Evolutionary conservation across 2,797 vertebrate species (phyloP), one percentile per base, ranked within the genome.

Genomic region (Buphagus erythrorhynchus): DNA sequence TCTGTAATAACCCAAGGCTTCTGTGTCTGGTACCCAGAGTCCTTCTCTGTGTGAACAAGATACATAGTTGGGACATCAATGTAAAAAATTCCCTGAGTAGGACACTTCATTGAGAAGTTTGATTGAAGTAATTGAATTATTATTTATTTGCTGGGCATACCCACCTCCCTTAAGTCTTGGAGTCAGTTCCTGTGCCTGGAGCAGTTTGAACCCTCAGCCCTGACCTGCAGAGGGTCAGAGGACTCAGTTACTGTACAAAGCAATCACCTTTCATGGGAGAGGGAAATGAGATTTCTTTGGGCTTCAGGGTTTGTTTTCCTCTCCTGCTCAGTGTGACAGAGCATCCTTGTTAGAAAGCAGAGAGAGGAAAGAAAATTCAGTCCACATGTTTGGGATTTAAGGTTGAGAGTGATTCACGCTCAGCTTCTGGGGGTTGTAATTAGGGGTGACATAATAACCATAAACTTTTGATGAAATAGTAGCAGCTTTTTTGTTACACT

Each of bases 401-500:
- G 91, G 66, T 93, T 92, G 93, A 76, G 95, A 87, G 84, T 96
- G 95, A 97, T 95, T 97, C 97, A 96, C 24, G 9, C 93, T 90
- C 85, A 94, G 90, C 92, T 97, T 96, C 96, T 96, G 95, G 92
- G 87, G 95, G 88, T 88, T 97, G 92, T 97, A 97, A 96, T 95
- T 95, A 95, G 86, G 95, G 95, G 95, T 97, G 97, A 97, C 79
- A 93, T 97, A 97, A 97, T 96, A 88, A 96, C 91, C 90, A 95
- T 95, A 96, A 94, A 95, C 93, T 94, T 96, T 68, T 26, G 51
- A 31, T 96, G 91, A 91, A 91, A 87, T 72, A 92, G 92, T 94
- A 96, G 94, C 93, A 90, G 89, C 83, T 35, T 83, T 95, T 93
- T 86, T 94, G 69, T 91, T 96, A 49, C 11, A 10, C 61, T 85